Evolutionary conservation across 1,140 invertebrate genomes (phyloP), one percentile per base, ranked within the genome.

Genomic region (Neocloeon triangulifer): DNA sequence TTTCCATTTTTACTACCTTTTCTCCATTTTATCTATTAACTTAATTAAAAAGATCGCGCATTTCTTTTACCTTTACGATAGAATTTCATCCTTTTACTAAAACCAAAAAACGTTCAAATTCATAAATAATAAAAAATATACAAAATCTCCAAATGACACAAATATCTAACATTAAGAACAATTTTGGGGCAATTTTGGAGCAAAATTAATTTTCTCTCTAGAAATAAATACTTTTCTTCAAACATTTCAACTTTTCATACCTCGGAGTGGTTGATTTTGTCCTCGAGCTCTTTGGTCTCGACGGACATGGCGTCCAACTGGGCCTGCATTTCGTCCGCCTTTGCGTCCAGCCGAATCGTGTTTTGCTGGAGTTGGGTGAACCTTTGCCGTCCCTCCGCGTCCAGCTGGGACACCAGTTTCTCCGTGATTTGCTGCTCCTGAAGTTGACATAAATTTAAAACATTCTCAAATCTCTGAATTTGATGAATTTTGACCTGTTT

Each of bases 241-340:
- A 26, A n/a, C n/a, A n/a, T n/a, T 21, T 9, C 35, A 34, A 25
- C 34, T 34, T 15, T 34, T 33, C 44, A 44, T 34, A 59, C 47
- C 35, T 52, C 46, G 9, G 73, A 79, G 31, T 67, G 52, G 13
- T 68, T 63, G 35, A 81, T 64, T 43, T 77, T 67, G 44, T 77
- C 75, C 42, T 67, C 64, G 8, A 80, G 52, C 37, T 61, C 61
- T 9, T 58, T 55, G 42, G 71, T 75, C 38, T 69, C 66, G 13
- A 56, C 56, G 33, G 61, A 66, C 1, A 79, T 45, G 40, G 50
- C 55, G 46, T 73, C 69, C 5, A 73, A 43, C 38, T 72, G 57
- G 20, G 50, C 49, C 46, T 75, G 65, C 33, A 66, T 54, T 14
- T 44, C 45, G 31, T 65, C 59, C 10, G 67, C 48, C 36, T 64